These are phyloP conservation scores for Andrena chrysosceles DNA, from an alignment of 2,888 invertebrate species.

Conservation along the genomic window DNA sequence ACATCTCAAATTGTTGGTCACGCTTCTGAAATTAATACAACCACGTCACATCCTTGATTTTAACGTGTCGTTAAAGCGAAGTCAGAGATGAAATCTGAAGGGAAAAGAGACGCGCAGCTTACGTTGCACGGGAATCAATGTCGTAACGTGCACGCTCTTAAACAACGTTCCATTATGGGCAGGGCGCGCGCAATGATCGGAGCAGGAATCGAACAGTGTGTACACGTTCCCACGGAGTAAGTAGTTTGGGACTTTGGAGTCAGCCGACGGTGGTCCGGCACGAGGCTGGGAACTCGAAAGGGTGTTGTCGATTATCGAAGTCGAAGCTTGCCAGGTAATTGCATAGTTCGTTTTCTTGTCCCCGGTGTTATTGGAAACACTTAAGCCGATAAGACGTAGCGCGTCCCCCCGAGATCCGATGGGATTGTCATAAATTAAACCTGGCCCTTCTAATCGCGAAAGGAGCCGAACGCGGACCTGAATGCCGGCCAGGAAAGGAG, in stretches of 20 bases:
- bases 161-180: conserved; percentile 53
- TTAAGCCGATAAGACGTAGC: conserved; percentile 56
- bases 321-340: conserved; percentile 71
- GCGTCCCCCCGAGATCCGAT: neutral
- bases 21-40: no score
- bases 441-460: neutral
- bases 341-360: conserved; percentile 74
- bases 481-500: neutral
- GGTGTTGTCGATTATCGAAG: conserved; percentile 74
- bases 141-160: conserved; percentile 21
- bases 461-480: no score
- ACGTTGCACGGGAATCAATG: conserved; percentile 41
- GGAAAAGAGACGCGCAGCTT: neutral
- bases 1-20: no score
- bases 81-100: conserved; percentile 7
- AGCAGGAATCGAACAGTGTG: conserved; percentile 57
- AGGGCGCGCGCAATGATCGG: conserved; percentile 65
- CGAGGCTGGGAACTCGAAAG: conserved; percentile 65
- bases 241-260: conserved; percentile 66
- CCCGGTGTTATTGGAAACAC: conserved; percentile 69
- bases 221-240: conserved; percentile 68
- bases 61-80: neutral
- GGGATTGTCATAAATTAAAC: conserved; percentile 50
- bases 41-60: no score
- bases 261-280: conserved; percentile 51